A percentile compares a stretch with the other conserved stretches of the same genome.
These are phyloP conservation scores for Bergia sp. DNA, from an alignment of 92 coral and sea anemone species.

Conservation along the genomic window DNA sequence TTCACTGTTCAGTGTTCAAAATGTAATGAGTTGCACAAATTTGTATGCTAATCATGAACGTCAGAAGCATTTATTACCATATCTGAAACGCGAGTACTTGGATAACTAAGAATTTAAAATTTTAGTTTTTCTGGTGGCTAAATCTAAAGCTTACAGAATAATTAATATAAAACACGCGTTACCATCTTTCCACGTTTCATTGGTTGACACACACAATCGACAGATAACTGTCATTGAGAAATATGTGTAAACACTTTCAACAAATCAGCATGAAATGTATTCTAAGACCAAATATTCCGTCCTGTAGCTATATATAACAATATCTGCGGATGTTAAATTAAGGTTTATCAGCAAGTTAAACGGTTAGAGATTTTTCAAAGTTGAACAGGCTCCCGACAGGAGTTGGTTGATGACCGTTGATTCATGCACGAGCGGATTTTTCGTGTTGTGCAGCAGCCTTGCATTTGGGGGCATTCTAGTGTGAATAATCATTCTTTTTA, in stretches of 20 bases:
- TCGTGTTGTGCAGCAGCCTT: neutral
- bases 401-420: neutral
- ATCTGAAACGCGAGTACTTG: neutral
- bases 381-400: neutral
- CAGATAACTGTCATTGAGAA: neutral
- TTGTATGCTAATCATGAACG: neutral
- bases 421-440: too few species aligned
- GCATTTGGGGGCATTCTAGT: neutral
- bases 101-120: neutral
- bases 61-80: too few species aligned
- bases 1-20: neutral
- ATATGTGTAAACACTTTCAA: neutral
- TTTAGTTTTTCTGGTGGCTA: neutral
- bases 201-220: neutral
- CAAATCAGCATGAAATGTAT: neutral
- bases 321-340: neutral
- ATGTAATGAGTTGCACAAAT: neutral
- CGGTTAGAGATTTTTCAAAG: too few species aligned
- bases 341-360: neutral
- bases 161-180: too few species aligned
- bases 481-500: neutral
- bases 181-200: neutral
- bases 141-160: neutral
- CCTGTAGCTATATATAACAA: neutral
- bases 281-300: neutral